Base-by-base conservation (phyloP, 2,113 vertebrate genomes). In the Corythaixoides concolor region DNA sequence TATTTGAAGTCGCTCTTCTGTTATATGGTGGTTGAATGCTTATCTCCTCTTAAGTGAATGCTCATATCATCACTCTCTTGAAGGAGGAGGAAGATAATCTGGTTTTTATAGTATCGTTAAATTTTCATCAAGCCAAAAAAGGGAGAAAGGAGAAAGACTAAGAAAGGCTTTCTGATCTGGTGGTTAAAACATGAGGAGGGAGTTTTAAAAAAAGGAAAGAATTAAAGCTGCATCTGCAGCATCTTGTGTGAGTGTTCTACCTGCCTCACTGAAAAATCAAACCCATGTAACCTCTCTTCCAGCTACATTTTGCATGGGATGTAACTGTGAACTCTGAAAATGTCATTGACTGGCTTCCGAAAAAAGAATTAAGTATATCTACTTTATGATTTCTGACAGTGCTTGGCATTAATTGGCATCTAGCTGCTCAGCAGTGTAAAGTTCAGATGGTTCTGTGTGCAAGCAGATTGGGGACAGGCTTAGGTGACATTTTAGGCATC, bases 391-490 rank as follows among this genome's bases (percentile, higher is more conserved):
- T 89, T 92, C 79, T 95, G 89, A 87, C 91, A 95, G 83, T 9
- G 12, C n/a, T 93, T 81, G 60, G 86, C 68, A 89, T 89, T 90
- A 96, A 95, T 89, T 95, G 91, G 79, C 83, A 93, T 67, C 68
- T 92, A 77, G 89, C 37, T 90, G 32, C 47, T 77, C 72, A 67
- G 55, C 32, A 86, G 41, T 66, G 37, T 92, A 88, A 93, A 93
- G 88, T 83, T 95, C 94, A 95, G 50, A 50, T 50, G 12, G 13
- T 50, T 69, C 68, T 88, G 14, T 45, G 39, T 0, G 0, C 68
- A 80, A 70, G 63, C n/a, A 89, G 73, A 73, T 3, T 70, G 28
- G 20, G 41, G n/a, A 77, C 37, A 88, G 55, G 56, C 23, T 84
- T 43, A 84, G 59, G 50, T 84, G 86, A 78, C 86, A 84, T 89